These are phyloP conservation scores for Papilio polytes DNA, from an alignment of 1,140 invertebrate species.

Conservation along the genomic window DNA sequence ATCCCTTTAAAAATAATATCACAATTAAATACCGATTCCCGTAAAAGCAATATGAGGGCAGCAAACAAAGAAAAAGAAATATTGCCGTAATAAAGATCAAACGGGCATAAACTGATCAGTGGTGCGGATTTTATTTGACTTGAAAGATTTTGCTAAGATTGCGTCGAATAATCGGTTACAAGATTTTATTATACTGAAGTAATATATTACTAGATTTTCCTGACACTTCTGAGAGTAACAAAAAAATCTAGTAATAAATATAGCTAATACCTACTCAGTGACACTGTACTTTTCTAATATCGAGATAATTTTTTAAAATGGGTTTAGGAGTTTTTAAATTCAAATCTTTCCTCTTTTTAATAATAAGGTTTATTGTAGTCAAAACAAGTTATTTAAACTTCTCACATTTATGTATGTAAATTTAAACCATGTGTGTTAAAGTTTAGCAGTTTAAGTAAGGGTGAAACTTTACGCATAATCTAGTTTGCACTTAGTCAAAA, in stretches of 20 bases:
- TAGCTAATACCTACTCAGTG: too few relatives aligned
- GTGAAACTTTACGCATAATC: constrained; percentile 68
- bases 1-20: background rate
- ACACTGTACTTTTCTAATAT: too few relatives aligned
- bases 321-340: too few relatives aligned
- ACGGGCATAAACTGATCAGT: constrained; percentile 26
- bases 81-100: constrained; percentile 22
- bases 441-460: constrained; percentile 74
- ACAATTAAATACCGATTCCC: constrained; percentile 19
- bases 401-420: background rate
- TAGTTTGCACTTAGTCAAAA: constrained; percentile 74
- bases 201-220: background rate
- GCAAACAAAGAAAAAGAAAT: constrained; percentile 24
- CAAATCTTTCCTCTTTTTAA: too few relatives aligned
- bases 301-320: too few relatives aligned
- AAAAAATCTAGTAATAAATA: too few relatives aligned
- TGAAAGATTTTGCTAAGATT: constrained; percentile 8
- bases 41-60: constrained; percentile 25
- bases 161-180: background rate
- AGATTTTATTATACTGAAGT: background rate
- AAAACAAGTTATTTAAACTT: background rate
- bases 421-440: constrained; percentile 50
- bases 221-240: too few relatives aligned
- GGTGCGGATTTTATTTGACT: constrained; percentile 21
- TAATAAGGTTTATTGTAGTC: background rate